Base-by-base conservation (phyloP, 2,888 invertebrate species). In the Aphodius sticticus region DNA sequence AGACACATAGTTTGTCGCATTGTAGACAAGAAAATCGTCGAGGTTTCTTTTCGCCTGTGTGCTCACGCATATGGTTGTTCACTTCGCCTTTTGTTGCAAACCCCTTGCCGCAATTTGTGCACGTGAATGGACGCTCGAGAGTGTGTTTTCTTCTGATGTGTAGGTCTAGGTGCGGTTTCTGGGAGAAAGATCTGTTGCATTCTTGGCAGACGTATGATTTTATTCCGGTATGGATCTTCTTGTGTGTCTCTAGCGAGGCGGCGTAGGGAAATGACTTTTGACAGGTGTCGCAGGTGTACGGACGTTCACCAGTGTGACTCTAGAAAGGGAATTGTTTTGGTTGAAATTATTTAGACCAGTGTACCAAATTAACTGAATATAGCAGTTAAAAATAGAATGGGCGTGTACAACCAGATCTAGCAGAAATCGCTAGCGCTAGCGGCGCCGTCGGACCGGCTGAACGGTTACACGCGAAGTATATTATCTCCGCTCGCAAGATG, bases 101-200 rank as follows among this genome's bases (percentile, higher is more conserved):
- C 0, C 84, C 83, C 72, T 84, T 83, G 5, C 85, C 84, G 81
- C 86, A 87, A 16, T 84, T 82, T 76, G 82, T 85, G 77, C 86
- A 87, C 83, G 85, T 84, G 74, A 84, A 86, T n/a, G 86, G 86
- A 76, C 86, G 84, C 78, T 86, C 86, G 69, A 84, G 84, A 3
- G 86, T 85, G 77, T 86, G 86, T 76, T 84, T 85, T 0, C 83
- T 83, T 38, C 86, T 82, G 26, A 85, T 84, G 76, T 86, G 86
- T 35, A 82, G 83, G 12, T 83, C 80, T 70, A 86, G 81, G 77
- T 85, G 86, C 6, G 83, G 84, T 82, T 86, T 86, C 74, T 86
- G 86, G 0, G 85, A 83, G 80, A 85, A 86, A 6, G 83, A 81
- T 78, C 83, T 83, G 2, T 83, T 84, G 80, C 86, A 86, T 70